phyloP scores from a whole-genome alignment of 2,113 vertebrate genomes.

The Gasterosteus nipponicus region DNA sequence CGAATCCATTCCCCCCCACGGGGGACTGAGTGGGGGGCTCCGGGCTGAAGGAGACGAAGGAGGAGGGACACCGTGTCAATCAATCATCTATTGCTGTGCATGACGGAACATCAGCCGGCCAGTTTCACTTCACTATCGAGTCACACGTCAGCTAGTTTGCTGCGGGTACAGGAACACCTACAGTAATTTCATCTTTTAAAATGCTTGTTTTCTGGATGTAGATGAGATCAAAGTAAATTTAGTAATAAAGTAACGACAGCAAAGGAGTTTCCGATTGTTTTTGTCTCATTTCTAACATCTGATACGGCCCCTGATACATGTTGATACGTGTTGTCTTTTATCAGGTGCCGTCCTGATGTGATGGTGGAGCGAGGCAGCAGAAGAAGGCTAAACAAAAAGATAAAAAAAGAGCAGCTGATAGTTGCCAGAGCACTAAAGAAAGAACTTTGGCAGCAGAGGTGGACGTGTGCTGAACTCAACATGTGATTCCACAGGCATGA shows the following conservation, averaged over 20 bases:
- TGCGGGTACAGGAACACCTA: no score
- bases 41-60: conserved; percentile 76
- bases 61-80: not conserved
- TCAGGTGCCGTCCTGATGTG: conserved; percentile 14
- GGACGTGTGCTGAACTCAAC: not conserved
- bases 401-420: conserved; percentile 23
- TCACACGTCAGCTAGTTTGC: no score
- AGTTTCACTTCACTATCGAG: no score
- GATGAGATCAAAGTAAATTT: not conserved
- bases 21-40: conserved; percentile 83
- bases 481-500: conserved; percentile 30
- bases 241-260: not conserved
- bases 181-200: no score
- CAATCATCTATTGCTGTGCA: no score
- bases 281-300: not conserved
- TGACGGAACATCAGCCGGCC: no score
- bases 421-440: not conserved
- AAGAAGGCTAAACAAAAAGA: conserved; percentile 28
- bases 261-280: not conserved
- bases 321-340: not conserved
- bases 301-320: not conserved
- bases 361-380: conserved; percentile 11
- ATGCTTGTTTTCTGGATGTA: no score
- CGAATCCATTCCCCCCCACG: conserved; percentile 78
- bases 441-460: not conserved